These are phyloP conservation scores for Mamestra brassicae DNA, from an alignment of 2,888 invertebrate species.

Conservation along the genomic window DNA sequence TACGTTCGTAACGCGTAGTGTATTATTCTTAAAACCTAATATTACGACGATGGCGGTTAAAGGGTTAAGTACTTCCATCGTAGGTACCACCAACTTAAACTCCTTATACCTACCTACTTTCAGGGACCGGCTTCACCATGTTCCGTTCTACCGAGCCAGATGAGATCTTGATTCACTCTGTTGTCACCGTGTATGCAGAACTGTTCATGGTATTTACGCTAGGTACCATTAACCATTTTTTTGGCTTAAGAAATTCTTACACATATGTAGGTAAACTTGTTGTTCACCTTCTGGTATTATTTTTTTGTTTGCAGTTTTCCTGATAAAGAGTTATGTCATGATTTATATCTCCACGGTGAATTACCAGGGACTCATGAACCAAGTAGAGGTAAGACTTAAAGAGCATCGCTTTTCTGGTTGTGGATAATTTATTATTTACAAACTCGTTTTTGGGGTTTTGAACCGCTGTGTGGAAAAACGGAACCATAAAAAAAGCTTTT, in stretches of 20 bases:
- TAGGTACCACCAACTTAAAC: neutral
- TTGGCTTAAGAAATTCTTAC: neutral
- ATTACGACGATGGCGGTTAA: too few relatives aligned
- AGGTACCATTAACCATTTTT: conserved; percentile 65
- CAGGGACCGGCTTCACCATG: conserved; percentile 78
- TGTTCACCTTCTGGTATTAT: neutral
- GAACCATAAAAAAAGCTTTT: too few relatives aligned
- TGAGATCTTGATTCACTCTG: conserved; percentile 73
- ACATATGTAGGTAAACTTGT: neutral
- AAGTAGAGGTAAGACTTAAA: conserved; percentile 78
- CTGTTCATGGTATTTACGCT: conserved; percentile 76
- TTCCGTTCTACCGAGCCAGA: conserved; percentile 65
- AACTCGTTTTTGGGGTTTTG: neutral
- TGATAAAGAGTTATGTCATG: conserved; percentile 76
- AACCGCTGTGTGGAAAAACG: neutral
- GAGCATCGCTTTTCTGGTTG: neutral
- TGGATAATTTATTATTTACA: neutral
- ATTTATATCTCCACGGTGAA: conserved; percentile 72
- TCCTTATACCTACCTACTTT: conserved; percentile 11
- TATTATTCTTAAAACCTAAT: too few relatives aligned
- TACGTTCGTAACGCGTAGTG: too few relatives aligned
- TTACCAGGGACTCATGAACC: conserved; percentile 88
- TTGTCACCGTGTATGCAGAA: conserved; percentile 72
- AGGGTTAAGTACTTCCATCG: too few relatives aligned
- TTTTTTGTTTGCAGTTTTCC: conserved; percentile 70